A percentile compares a stretch with the other conserved stretches of the same genome.
Conservation (phyloP, 2,797 vertebrate genomes). For the Heteromormyrus szaboi region DNA sequence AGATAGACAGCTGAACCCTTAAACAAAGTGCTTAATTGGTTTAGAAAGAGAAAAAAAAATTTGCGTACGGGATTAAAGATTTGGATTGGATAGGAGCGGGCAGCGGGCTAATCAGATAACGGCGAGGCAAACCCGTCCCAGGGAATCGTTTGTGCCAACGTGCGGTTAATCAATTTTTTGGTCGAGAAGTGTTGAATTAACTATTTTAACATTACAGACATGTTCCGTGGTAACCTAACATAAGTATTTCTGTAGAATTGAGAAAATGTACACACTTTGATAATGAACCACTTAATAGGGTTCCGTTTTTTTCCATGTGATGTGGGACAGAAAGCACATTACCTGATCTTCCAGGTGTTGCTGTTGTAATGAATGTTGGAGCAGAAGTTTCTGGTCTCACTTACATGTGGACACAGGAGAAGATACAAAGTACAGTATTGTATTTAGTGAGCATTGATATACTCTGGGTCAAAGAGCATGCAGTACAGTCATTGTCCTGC, state of each 20-base stretch:
- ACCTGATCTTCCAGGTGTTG: neutral
- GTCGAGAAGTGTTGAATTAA: neutral
- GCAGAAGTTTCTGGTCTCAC: neutral
- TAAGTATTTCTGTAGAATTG: neutral
- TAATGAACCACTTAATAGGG: neutral
- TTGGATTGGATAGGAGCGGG: neutral
- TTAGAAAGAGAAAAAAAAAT: neutral
- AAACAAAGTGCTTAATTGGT: neutral
- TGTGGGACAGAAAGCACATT: neutral
- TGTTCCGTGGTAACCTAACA: neutral
- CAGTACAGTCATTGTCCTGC: neutral
- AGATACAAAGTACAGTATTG: neutral
- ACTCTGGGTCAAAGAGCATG: neutral
- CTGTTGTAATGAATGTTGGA: neutral
- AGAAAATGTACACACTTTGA: neutral
- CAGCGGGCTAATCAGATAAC: neutral
- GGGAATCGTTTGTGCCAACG: neutral
- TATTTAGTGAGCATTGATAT: neutral
- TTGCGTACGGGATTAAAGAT: neutral
- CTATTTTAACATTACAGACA: neutral
- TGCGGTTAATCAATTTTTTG: neutral
- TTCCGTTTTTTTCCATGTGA: neutral
- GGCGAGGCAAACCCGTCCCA: neutral
- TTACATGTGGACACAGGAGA: neutral
- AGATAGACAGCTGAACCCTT: neutral